Conservation (phyloP, 2,113 vertebrate species). For the Heliornis fulica region DNA sequence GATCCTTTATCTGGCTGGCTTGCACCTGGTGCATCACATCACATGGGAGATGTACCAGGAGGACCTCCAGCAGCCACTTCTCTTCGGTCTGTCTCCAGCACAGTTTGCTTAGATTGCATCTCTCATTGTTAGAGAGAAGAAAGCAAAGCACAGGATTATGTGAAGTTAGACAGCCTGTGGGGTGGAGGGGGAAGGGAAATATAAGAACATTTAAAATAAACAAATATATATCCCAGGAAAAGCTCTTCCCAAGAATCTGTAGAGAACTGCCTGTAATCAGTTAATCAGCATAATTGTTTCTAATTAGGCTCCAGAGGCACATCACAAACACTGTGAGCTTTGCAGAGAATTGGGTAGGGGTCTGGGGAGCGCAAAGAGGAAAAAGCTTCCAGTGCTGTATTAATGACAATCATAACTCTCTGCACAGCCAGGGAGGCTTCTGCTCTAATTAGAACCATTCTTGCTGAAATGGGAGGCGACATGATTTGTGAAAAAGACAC, state of each 20-base stretch:
- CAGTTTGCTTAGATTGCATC: not conserved
- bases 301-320: slow-evolving; percentile 72
- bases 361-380: not conserved
- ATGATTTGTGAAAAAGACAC: slow-evolving; percentile 66
- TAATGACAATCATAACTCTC: slow-evolving; percentile 69
- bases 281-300: slow-evolving; percentile 75
- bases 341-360: not conserved
- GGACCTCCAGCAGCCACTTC: slow-evolving; percentile 3
- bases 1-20: not conserved
- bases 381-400: slow-evolving; percentile 41
- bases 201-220: slow-evolving; percentile 57
- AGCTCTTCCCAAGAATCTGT: slow-evolving; percentile 68
- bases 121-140: not conserved
- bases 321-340: not conserved
- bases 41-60: not conserved
- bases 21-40: not conserved
- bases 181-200: slow-evolving; percentile 46
- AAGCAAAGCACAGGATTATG: not conserved
- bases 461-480: slow-evolving; percentile 66
- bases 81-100: not conserved
- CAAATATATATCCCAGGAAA: slow-evolving; percentile 45
- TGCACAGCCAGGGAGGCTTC: slow-evolving; percentile 47
- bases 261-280: slow-evolving; percentile 70
- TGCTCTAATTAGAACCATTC: slow-evolving; percentile 71
- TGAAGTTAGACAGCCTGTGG: not conserved